Base-by-base conservation (phyloP, 92 coral and sea anemone genomes). In the Montipora capitata region DNA sequence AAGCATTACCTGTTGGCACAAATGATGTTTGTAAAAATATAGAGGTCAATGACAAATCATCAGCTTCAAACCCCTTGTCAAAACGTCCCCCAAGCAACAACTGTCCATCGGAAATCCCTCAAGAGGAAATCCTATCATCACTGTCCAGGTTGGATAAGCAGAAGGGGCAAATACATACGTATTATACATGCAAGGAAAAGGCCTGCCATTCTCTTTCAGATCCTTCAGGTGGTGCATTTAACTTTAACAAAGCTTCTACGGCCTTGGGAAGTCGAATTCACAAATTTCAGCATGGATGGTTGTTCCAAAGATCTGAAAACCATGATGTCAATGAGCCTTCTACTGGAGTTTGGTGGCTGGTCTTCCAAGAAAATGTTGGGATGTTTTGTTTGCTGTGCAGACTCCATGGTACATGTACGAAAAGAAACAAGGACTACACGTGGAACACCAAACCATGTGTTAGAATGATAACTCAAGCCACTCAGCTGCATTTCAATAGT, bases 281-380 rank as follows among this genome's bases (percentile, higher is more conserved):
- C 73, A 61, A 79, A 79, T 79, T 79, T 79, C 84, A 79, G 84
- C 84, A 79, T 14, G 74, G 59, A 63, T 64, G 84, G 74, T 79
- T 81, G 86, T 81, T 68, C 63, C 86, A 68, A 81, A 14, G 77
- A 81, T 63, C 86, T 63, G 86, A 67, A 81, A 81, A 81, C 74
- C 86, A 81, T 81, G 86, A 77, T 81, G 76, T 81, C 77, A 68
- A 43, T 81, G 86, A 81, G 74, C 86, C 74, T 63, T 81, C 77
- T 44, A 67, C 86, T 63, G 77, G 77, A 48, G 77, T 81, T 81
- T 68, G 77, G 86, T 68, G 77, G 76, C 75, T 81, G 76, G 63
- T 45, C 61, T 65, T 80, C 62, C 85, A 82, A 68, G 57, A 77
- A 69, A 43, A 82, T 82, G 35, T 27, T 27, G 35, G 35, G 35